Evolutionary conservation across 2,113 vertebrate genomes (phyloP), one percentile per base, ranked within the genome.

Genomic region (Eleginops maclovinus): DNA sequence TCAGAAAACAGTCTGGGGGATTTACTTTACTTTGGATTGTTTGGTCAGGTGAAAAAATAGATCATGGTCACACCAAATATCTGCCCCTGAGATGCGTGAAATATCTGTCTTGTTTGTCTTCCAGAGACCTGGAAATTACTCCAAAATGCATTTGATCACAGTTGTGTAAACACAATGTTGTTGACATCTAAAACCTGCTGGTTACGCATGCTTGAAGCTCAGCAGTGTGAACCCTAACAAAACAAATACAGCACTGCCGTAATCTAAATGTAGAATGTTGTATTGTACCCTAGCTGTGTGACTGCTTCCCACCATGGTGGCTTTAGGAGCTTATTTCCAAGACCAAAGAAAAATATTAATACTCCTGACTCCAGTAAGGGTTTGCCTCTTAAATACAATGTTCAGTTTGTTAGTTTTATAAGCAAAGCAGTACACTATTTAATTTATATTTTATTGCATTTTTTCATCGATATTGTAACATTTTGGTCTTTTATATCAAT

Each of bases 91-190:
- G 22, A 63, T 71, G 40, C 40, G 36, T 73, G 63, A 79, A 62
- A 58, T 49, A 63, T 44, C 40, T 26, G 44, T 55, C 41, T 53
- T 51, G 28, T 82, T 54, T 73, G 51, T 67, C 8, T 84, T 63
- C 60, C 22, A 58, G 28, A 50, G 36, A 16, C 7, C 36, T 24
- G 51, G 14, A 79, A 71, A 77, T 74, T 2, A 79, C 41, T 76
- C 64, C 8, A 51, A 69, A 79, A 43, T 54, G 36, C 4, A 41
- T 82, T 75, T 70, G 24, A 80, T 64, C n/a, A 17, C 44, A 46
- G 15, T 26, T 36, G 67, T 47, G 36, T 58, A 51, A 60, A 75
- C 6, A 36, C 53, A 41, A 8, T 4, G 17, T 41, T 65, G 53
- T 51, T 69, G 67, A 60, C 51, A 55, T n/a, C 21, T 28, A 46